phyloP scores from a whole-genome alignment of 2,888 invertebrate genomes.

The Eupithecia tripunctaria region DNA sequence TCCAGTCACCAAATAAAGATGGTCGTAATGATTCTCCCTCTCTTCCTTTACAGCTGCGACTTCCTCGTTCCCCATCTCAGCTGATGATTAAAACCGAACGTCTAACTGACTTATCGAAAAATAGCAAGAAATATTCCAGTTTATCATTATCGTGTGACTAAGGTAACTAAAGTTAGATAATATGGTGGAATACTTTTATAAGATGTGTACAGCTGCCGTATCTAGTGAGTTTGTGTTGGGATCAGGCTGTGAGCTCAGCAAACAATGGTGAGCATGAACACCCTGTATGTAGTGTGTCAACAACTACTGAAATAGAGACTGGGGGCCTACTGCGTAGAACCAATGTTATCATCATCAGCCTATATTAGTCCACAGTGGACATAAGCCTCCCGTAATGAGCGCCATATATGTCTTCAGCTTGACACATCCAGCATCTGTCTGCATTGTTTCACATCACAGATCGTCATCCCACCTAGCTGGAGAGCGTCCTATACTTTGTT shows the following conservation, averaged over 20 bases:
- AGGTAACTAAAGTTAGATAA: constrained; percentile 19
- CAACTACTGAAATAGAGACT: constrained; percentile 41
- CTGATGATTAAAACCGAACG: constrained; percentile 26
- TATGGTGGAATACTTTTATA: constrained; percentile 37
- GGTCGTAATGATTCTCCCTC: constrained; percentile 66
- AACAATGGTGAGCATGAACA: constrained; percentile 58
- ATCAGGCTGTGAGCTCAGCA: constrained; percentile 51
- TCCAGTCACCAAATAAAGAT: constrained; percentile 75
- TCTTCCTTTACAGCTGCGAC: constrained; percentile 55
- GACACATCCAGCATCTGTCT: no score
- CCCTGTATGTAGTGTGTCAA: constrained; percentile 50
- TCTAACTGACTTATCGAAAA: constrained; percentile 26
- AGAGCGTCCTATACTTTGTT: no score
- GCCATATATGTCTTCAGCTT: no score
- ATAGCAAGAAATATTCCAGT: constrained; percentile 16
- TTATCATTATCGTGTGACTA: constrained; percentile 39
- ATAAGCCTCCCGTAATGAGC: no score
- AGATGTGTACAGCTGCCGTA: constrained; percentile 42
- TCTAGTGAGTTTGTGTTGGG: constrained; percentile 59
- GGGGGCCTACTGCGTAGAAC: constrained; percentile 8
- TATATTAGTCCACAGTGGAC: no score
- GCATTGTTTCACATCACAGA: no score
- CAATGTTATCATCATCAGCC: neutral
- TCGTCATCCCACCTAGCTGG: no score
- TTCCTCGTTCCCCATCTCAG: constrained; percentile 56